Evolutionary conservation across 2,113 vertebrate genomes (phyloP).

Genomic region (Solea senegalensis): DNA sequence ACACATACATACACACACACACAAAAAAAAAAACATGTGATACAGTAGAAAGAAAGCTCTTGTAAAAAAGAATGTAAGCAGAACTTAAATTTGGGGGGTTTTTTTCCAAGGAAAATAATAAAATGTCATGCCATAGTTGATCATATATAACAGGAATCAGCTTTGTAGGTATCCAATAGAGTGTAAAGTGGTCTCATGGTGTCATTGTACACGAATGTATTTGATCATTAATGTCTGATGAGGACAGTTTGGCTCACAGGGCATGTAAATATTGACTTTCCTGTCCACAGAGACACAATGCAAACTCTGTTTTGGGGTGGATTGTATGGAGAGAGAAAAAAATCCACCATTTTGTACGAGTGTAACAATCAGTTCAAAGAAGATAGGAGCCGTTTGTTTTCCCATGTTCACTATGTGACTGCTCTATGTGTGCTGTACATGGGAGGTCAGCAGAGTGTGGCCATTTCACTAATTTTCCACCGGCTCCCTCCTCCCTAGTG

Average conservation of each 20-base stretch:
- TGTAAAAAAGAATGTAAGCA: too few species aligned
- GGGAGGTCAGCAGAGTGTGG: slow-evolving; percentile 37
- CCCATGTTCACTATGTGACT: not conserved
- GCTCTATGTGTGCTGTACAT: slow-evolving; percentile 19
- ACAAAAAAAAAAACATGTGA: not conserved
- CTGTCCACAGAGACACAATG: not conserved
- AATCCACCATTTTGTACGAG: not conserved
- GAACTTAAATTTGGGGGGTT: too few species aligned
- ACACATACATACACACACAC: not conserved
- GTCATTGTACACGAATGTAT: too few species aligned
- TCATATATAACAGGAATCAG: too few species aligned
- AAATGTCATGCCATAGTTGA: too few species aligned
- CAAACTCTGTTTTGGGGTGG: too few species aligned
- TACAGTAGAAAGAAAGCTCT: not conserved
- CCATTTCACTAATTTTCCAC: slow-evolving; percentile 46
- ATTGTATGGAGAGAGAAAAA: too few species aligned
- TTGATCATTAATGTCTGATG: not conserved
- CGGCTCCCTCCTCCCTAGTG: slow-evolving; percentile 41
- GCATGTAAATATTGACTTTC: too few species aligned
- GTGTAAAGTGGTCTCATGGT: too few species aligned
- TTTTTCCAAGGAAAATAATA: too few species aligned
- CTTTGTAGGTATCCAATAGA: too few species aligned
- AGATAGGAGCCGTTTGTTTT: slow-evolving; percentile 3
- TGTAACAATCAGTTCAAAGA: not conserved
- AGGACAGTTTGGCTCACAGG: not conserved